Base-by-base conservation (phyloP, 2,797 vertebrate species). In the Eupleurogrammus muticus region DNA sequence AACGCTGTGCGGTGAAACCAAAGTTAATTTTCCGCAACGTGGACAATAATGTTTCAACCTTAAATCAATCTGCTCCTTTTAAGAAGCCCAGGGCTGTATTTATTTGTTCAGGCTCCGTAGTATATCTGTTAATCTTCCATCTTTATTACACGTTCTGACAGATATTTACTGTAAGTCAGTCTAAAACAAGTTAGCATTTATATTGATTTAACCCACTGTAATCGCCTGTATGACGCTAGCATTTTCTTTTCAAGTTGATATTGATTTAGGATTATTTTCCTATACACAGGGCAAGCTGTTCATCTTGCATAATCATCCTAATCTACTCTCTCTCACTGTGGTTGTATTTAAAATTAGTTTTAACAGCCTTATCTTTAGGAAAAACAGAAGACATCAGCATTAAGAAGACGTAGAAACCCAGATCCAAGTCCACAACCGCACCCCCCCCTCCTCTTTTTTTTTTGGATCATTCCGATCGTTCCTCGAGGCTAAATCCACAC, bases 361-460 rank as follows among this genome's bases (percentile, higher is more conserved):
- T 63, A 20, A 55, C 38, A 19, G 14, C 44, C 40, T 51, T 79
- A 44, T 70, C 28, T 66, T 66, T 19, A 75, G 73, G 66, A 72
- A 84, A n/a, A 73, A 80, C 80, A 64, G 73, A 80, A 90, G 83
- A 75, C 64, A 61, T 58, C 60, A 77, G 72, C 46, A 72, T 84
- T 70, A 60, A 48, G 23, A 55, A 71, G 17, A 48, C 3, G n/a
- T 10, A 71, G 75, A 79, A 79, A 79, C 67, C 83, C 73, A 63
- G 65, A 19, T 42, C 55, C 20, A 54, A 35, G 23, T 80, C 68
- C 67, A 66, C 54, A 74, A 81, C 80, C 86, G 72, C 87, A 82
- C 34, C 40, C 55, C 44, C 63, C 73, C 42, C 56, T 62, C 28
- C 28, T 64, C 67, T 66, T 73, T 72, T 70, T 66, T 65, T 74